phyloP scores from a whole-genome alignment of 2,888 invertebrate genomes.

The Synergus japonicus region DNA sequence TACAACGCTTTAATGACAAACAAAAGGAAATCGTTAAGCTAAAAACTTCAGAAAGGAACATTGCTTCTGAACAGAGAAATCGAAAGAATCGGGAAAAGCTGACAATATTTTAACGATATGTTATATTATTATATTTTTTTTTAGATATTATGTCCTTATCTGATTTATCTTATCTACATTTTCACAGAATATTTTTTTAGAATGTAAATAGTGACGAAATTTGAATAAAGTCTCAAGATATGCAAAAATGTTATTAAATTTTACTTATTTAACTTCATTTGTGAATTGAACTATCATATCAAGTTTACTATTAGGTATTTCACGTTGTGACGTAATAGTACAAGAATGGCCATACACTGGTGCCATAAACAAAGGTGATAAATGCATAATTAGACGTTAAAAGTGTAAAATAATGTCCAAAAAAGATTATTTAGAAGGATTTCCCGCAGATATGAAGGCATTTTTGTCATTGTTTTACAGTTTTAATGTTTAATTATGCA shows the following conservation, averaged over 20 bases:
- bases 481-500: too few relatives aligned
- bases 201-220: neutral
- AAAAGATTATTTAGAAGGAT: too few relatives aligned
- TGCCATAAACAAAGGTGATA: too few relatives aligned
- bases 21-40: constrained; percentile 82
- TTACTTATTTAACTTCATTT: neutral
- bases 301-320: too few relatives aligned
- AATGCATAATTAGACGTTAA: too few relatives aligned
- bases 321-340: too few relatives aligned
- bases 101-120: constrained; percentile 83
- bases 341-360: too few relatives aligned
- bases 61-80: constrained; percentile 84
- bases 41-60: constrained; percentile 81
- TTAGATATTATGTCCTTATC: neutral
- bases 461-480: too few relatives aligned
- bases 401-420: too few relatives aligned
- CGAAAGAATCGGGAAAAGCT: constrained; percentile 87
- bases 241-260: neutral
- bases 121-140: neutral
- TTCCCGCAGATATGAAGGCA: too few relatives aligned
- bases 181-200: neutral
- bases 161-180: neutral
- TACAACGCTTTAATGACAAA: constrained; percentile 81
- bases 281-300: too few relatives aligned
- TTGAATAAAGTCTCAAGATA: neutral